These are phyloP conservation scores for Drosophila recens DNA, from an alignment of 2,888 invertebrate species.

Conservation along the genomic window DNA sequence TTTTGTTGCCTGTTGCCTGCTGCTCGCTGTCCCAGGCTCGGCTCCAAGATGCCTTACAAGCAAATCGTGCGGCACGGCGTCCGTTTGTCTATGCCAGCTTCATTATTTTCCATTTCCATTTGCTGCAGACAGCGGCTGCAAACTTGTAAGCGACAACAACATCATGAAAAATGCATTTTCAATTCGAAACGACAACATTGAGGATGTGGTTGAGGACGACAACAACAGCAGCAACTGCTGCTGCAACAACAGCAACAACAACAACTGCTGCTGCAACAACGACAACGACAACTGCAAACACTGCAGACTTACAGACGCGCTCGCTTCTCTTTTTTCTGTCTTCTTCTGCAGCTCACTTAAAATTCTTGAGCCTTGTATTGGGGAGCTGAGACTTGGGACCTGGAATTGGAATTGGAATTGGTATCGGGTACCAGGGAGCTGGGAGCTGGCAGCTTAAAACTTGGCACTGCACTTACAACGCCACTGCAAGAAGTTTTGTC, in stretches of 20 bases:
- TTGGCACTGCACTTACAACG: constrained; percentile 44
- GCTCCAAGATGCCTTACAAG: constrained; percentile 70
- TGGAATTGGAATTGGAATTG: constrained; percentile 3
- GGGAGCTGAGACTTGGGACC: constrained; percentile 34
- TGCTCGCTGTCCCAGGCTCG: constrained; percentile 21
- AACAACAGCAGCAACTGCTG: constrained; percentile 27
- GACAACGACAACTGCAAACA: constrained; percentile 61
- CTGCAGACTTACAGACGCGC: constrained; percentile 74
- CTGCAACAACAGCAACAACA: constrained; percentile 24
- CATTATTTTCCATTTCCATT: constrained; percentile 69
- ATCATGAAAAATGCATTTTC: constrained; percentile 82
- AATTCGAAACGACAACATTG: constrained; percentile 67
- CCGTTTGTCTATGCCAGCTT: constrained; percentile 83
- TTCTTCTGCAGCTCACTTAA: constrained; percentile 70
- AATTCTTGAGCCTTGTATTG: constrained; percentile 77
- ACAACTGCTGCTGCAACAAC: constrained; percentile 13
- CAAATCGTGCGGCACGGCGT: constrained; percentile 84
- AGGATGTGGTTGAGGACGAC: constrained; percentile 46
- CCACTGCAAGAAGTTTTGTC: constrained; percentile 66
- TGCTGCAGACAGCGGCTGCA: constrained; percentile 42
- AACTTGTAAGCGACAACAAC: constrained; percentile 64
- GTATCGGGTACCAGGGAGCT: constrained; percentile 11
- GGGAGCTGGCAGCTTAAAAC: constrained; percentile 18
- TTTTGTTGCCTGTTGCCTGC: constrained; percentile 52
- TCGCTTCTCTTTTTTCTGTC: constrained; percentile 18